Conservation (phyloP, 2,113 vertebrate genomes). For the Diadophis punctatus region DNA sequence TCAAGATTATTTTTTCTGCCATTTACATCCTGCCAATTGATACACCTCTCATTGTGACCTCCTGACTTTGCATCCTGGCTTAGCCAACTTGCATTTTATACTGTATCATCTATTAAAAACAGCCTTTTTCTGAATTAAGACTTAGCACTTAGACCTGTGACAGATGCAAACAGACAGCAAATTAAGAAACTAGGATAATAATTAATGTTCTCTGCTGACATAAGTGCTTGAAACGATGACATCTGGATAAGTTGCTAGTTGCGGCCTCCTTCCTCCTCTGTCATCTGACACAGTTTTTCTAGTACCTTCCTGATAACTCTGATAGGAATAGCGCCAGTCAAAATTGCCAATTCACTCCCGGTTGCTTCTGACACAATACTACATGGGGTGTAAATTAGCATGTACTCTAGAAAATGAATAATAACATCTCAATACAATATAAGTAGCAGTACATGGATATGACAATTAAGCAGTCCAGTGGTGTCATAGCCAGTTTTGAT, state of each 20-base stretch:
- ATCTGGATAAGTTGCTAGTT: not conserved
- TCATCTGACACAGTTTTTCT: not conserved
- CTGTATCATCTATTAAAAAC: not conserved
- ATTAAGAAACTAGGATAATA: not conserved
- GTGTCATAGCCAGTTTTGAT: not conserved
- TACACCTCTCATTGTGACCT: not conserved
- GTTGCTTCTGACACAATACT: not conserved
- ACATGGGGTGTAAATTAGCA: not conserved
- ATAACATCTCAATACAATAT: not conserved
- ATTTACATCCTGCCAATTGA: not conserved
- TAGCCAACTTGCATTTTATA: not conserved
- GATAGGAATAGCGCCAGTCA: not conserved
- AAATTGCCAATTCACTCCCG: not conserved
- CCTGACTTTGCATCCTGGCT: not conserved
- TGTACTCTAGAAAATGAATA: not conserved
- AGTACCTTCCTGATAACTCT: not conserved
- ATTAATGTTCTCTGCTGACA: not conserved
- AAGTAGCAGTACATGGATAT: not conserved
- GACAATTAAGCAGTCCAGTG: not conserved
- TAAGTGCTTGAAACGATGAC: not conserved
- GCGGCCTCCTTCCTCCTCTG: not conserved
- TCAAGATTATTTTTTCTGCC: not conserved
- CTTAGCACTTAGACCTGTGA: not conserved
- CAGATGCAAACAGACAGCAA: not conserved
- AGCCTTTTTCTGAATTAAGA: not conserved